These are phyloP conservation scores for Indicator indicator DNA, from an alignment of 2,113 vertebrate genomes.

Conservation along the genomic window DNA sequence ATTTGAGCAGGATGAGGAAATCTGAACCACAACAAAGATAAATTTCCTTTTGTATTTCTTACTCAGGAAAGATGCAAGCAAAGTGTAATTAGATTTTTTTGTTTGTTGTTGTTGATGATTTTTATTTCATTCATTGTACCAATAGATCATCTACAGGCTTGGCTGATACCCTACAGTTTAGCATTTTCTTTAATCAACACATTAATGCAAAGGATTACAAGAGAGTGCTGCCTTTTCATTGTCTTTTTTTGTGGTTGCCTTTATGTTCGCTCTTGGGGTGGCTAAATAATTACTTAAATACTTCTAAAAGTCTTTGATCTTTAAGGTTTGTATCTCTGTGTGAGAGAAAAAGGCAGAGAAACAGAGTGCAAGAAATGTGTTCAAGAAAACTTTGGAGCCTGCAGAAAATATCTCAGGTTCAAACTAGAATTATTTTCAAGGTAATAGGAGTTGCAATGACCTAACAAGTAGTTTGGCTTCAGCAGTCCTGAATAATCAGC, in stretches of 20 bases:
- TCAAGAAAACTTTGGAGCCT: neutral
- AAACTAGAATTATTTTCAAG: neutral
- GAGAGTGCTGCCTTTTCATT: neutral
- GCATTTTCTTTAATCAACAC: slow-evolving; percentile 54
- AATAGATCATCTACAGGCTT: slow-evolving; percentile 11
- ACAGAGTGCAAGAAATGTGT: neutral
- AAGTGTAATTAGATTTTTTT: slow-evolving; percentile 37
- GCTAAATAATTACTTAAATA: slow-evolving; percentile 44
- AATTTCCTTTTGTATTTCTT: slow-evolving; percentile 43
- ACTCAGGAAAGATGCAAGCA: slow-evolving; percentile 43
- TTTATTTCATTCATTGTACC: neutral
- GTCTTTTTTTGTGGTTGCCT: slow-evolving; percentile 46
- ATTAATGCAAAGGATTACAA: slow-evolving; percentile 24
- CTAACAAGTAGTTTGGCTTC: neutral
- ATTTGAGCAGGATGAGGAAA: slow-evolving; percentile 37
- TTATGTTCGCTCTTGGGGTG: neutral
- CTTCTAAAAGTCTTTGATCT: slow-evolving; percentile 5
- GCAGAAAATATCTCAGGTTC: neutral
- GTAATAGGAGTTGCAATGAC: neutral
- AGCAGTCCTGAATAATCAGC: neutral
- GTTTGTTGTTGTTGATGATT: neutral
- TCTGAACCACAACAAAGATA: slow-evolving; percentile 44
- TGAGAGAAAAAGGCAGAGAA: neutral
- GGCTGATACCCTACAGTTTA: neutral
- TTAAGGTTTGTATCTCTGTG: neutral